Conservation (phyloP, 2,797 vertebrate species). For the Spinibarbus caldwelli region DNA sequence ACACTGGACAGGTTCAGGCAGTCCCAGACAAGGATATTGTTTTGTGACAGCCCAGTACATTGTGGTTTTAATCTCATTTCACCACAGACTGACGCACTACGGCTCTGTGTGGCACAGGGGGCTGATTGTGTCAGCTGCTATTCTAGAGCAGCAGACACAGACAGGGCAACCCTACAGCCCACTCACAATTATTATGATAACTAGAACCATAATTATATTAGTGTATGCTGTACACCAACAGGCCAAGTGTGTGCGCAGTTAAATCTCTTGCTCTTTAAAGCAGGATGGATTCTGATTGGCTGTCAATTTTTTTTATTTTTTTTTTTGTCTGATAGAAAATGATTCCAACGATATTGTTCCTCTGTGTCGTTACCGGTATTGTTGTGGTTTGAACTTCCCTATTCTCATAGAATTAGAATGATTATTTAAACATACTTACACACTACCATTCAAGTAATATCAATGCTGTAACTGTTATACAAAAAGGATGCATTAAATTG, state of each 20-base stretch:
- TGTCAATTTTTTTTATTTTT: too few relatives aligned
- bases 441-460: too few relatives aligned
- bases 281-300: too few relatives aligned
- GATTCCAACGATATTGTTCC: too few relatives aligned
- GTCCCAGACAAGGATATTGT: conserved; percentile 44
- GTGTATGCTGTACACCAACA: background rate
- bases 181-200: background rate
- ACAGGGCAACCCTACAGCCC: background rate
- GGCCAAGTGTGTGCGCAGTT: too few relatives aligned
- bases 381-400: too few relatives aligned
- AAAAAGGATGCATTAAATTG: too few relatives aligned
- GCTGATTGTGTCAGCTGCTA: conserved; percentile 25
- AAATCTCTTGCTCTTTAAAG: too few relatives aligned
- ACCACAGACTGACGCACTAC: conserved; percentile 13
- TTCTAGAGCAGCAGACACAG: conserved; percentile 29
- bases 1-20: conserved; percentile 17
- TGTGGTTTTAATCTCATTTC: conserved; percentile 50
- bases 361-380: too few relatives aligned
- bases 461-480: too few relatives aligned
- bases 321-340: too few relatives aligned
- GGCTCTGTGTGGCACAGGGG: conserved; percentile 15
- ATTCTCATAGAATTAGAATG: too few relatives aligned
- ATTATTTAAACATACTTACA: background rate
- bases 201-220: background rate
- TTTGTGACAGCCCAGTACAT: conserved; percentile 26